Evolutionary conservation across 2,888 invertebrate genomes (phyloP), one percentile per base, ranked within the genome.

Genomic region (Crioceris asparagi): DNA sequence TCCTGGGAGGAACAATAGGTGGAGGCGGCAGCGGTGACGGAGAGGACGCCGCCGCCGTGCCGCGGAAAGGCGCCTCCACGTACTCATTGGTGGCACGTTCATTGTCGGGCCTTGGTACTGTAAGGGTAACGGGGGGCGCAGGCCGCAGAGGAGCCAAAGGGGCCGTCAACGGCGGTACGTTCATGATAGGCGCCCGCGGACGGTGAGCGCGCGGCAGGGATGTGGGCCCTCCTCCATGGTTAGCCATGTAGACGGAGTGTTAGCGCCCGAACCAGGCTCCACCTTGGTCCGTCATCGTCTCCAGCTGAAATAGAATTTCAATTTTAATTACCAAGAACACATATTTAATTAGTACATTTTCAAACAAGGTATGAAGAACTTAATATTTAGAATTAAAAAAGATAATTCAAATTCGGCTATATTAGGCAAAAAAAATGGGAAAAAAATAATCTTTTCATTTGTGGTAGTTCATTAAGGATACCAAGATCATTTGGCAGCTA

Each of bases 41-140:
- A 58, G 68, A 69, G 51, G 61, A 60, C 47, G 63, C 70, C 51
- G 67, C 51, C 65, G 65, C 23, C 27, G 27, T n/a, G 15, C 27
- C 15, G 60, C 75, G 74, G 59, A 80, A 72, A 51, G 83, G 88
- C 51, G 87, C 85, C 67, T 92, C 92, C 69, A 92, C 88, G 74
- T 92, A 92, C 66, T 91, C 88, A 74, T 92, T 92, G 64, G 79
- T 79, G 64, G 79, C 77, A 61, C 91, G 75, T 64, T 88, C 88
- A 62, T 75, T 77, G 66, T 85, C 84, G 54, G 90, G 88, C 62
- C 91, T 75, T 54, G 90, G 90, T 65, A 70, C 69, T 39, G 70
- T 64, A 43, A 77, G 66, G 42, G 15, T 27, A 15, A 27, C 33
- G 27, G 27, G 27, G 57, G 62, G 46, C 51, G 57, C 49, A 53